Percentiles rank a stretch among this genome's conserved stretches.
These are phyloP conservation scores for Aurelia aurita complex sp. Pacific DNA, from an alignment of 30 jellyfish, hydroid and myxozoan genomes.

Conservation along the genomic window DNA sequence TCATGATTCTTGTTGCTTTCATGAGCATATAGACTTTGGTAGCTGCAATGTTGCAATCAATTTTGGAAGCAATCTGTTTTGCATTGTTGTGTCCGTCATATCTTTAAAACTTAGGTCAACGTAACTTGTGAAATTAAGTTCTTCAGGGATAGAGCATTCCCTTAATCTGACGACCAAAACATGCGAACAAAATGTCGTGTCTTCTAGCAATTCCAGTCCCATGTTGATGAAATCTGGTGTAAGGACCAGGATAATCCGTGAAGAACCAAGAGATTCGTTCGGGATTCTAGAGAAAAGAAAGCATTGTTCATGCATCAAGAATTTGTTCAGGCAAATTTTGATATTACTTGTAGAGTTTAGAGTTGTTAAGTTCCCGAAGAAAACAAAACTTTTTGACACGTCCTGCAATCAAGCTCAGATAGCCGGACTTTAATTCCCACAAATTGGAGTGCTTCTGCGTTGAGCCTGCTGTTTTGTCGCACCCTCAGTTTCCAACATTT, in stretches of 20 bases:
- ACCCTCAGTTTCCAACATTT: too few relatives aligned
- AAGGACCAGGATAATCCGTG: slow-evolving; percentile 25
- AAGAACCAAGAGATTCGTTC: background rate
- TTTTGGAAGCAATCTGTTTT: slow-evolving; percentile 37
- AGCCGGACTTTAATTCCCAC: too few relatives aligned
- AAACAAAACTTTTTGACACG: too few relatives aligned
- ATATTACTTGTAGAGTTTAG: too few relatives aligned
- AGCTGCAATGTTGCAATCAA: slow-evolving; percentile 42
- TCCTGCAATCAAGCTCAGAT: too few relatives aligned
- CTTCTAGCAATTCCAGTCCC: slow-evolving; percentile 4
- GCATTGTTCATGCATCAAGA: background rate
- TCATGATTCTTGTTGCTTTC: too few relatives aligned
- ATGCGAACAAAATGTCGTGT: background rate
- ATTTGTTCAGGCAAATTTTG: background rate
- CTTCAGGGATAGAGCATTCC: slow-evolving; percentile 41
- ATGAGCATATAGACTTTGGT: slow-evolving; percentile 33
- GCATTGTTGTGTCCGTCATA: slow-evolving; percentile 43
- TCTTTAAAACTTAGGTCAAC: slow-evolving; percentile 48
- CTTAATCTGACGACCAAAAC: slow-evolving; percentile 7
- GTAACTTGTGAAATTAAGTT: slow-evolving; percentile 27
- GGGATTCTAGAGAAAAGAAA: slow-evolving; percentile 1
- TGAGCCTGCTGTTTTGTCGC: too few relatives aligned
- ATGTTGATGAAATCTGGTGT: slow-evolving; percentile 46
- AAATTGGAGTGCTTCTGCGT: too few relatives aligned
- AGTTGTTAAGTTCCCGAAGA: too few relatives aligned